phyloP scores from a whole-genome alignment of 2,113 vertebrate genomes.

The Mormyrus lacerda region DNA sequence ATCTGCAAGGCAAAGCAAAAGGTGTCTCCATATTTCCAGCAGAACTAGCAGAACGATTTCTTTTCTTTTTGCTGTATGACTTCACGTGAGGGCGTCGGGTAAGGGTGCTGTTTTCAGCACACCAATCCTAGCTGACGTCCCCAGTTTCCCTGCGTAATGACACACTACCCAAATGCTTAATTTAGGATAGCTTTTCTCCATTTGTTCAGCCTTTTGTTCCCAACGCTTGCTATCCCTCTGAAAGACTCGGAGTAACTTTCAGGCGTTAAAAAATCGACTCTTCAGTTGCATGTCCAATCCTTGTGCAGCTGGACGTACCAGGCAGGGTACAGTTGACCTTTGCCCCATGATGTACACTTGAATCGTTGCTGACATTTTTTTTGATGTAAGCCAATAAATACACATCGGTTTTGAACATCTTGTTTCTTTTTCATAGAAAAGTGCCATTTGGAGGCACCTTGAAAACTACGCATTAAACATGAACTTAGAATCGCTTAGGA shows the following conservation, averaged over 20 bases:
- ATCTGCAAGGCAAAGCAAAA: not conserved
- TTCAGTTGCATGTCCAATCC: not conserved
- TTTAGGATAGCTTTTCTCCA: not conserved
- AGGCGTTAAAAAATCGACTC: not conserved
- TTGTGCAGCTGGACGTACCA: not conserved
- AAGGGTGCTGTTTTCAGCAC: not conserved
- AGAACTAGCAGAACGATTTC: not conserved
- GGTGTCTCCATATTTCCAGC: not conserved
- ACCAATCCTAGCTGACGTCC: not conserved
- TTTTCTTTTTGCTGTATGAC: not conserved
- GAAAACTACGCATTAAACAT: not conserved
- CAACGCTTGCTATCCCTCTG: not conserved
- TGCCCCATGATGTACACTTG: not conserved
- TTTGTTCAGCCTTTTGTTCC: not conserved
- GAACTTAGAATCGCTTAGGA: not conserved
- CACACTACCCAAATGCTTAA: not conserved
- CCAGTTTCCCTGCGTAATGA: not conserved
- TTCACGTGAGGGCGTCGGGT: not conserved
- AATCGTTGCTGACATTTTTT: not conserved
- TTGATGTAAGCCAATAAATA: not conserved
- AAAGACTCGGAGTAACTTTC: not conserved
- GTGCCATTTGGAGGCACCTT: not conserved
- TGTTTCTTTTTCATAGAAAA: not conserved
- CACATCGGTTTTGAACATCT: not conserved
- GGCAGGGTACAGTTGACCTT: not conserved